A percentile compares a stretch with the other conserved stretches of the same genome.
phyloP scores from a whole-genome alignment of 2,888 invertebrate genomes.

The Drosophila paracracens region DNA sequence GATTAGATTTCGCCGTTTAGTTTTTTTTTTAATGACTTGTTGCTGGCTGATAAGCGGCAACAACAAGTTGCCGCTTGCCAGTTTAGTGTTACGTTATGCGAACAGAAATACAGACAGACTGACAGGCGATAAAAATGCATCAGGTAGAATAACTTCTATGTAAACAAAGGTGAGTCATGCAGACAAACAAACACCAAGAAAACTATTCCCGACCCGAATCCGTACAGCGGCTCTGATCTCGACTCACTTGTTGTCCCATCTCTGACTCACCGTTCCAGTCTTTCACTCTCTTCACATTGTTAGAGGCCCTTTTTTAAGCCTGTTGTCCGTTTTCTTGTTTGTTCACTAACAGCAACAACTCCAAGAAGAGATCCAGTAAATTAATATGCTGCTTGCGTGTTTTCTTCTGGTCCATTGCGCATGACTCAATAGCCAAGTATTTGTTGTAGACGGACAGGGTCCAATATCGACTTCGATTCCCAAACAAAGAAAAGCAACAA shows the following conservation, averaged over 20 bases:
- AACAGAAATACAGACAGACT: slow-evolving; percentile 4
- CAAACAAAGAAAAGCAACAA: slow-evolving; percentile 35
- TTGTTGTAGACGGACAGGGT: slow-evolving; percentile 59
- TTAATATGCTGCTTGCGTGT: slow-evolving; percentile 72
- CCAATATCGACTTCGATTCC: slow-evolving; percentile 21
- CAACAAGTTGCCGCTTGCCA: slow-evolving; percentile 42
- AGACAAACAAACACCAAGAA: slow-evolving; percentile 19
- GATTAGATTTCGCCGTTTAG: slow-evolving; percentile 31
- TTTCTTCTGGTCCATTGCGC: slow-evolving; percentile 75
- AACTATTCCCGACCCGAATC: slow-evolving; percentile 46
- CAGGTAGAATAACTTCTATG: slow-evolving; percentile 77
- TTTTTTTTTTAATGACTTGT: slow-evolving; percentile 7
- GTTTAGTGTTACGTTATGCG: slow-evolving; percentile 26
- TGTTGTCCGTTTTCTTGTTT: slow-evolving; percentile 58
- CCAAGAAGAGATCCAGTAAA: slow-evolving; percentile 54
- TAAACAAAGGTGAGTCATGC: slow-evolving; percentile 72
- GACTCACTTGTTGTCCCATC: slow-evolving; percentile 13
- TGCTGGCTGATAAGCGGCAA: slow-evolving; percentile 40
- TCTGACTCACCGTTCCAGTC: slow-evolving; percentile 9
- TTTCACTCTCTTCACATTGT: slow-evolving; percentile 17
- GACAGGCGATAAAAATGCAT: slow-evolving; percentile 48
- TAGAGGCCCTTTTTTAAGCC: slow-evolving; percentile 35
- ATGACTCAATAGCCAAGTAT: slow-evolving; percentile 64
- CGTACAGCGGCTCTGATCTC: slow-evolving; percentile 54
- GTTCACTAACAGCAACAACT: slow-evolving; percentile 37